phyloP scores from a whole-genome alignment of 2,888 invertebrate genomes.

The Polyploca ridens region DNA sequence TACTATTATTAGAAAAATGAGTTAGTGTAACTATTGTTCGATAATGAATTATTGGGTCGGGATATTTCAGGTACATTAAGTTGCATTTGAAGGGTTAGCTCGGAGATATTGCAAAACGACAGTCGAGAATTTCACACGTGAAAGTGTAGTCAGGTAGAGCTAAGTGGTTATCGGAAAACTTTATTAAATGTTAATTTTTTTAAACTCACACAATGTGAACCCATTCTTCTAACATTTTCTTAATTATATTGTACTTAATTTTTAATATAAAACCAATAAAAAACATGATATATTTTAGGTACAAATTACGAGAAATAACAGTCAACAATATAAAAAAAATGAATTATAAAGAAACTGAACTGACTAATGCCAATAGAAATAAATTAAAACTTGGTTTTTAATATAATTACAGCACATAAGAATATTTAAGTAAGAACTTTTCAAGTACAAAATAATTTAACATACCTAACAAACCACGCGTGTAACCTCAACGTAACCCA shows the following conservation, averaged over 20 bases:
- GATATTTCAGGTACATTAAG: conserved; percentile 82
- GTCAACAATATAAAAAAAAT: too few relatives aligned
- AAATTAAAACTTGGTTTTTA: neutral
- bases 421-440: conserved; percentile 24
- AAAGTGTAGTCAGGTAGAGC: conserved; percentile 69
- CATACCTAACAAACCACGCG: conserved; percentile 54
- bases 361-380: too few relatives aligned
- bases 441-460: conserved; percentile 33
- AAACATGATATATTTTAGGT: too few relatives aligned
- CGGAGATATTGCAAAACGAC: conserved; percentile 69
- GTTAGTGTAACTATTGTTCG: conserved; percentile 78
- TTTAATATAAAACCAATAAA: too few relatives aligned
- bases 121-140: conserved; percentile 77
- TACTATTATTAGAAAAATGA: conserved; percentile 77
- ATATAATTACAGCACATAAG: neutral
- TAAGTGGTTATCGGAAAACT: conserved; percentile 10
- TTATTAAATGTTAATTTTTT: neutral
- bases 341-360: too few relatives aligned
- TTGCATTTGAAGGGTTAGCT: conserved; percentile 79
- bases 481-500: conserved; percentile 70
- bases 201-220: too few relatives aligned
- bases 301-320: too few relatives aligned
- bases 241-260: too few relatives aligned
- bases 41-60: conserved; percentile 84
- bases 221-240: too few relatives aligned